These are phyloP conservation scores for Mormyrops boulengeri DNA, from an alignment of 2,797 vertebrate species.

Conservation along the genomic window DNA sequence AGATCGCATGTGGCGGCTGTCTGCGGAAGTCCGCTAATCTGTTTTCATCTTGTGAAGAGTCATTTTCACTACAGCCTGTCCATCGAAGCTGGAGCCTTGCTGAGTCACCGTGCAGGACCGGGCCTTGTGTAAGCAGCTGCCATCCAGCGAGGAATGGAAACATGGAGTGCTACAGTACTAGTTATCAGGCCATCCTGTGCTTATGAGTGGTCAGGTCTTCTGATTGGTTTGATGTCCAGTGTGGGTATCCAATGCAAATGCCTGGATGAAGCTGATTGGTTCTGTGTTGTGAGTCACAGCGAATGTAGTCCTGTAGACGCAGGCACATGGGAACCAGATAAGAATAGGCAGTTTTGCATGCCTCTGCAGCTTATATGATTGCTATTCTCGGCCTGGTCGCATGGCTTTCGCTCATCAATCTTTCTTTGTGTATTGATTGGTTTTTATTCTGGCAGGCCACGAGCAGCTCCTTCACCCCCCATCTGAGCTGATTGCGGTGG, in stretches of 20 bases:
- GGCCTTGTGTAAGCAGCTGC: background rate
- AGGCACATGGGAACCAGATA: background rate
- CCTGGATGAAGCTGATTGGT: background rate
- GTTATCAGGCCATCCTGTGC: background rate
- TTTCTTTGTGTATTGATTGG: slow-evolving; percentile 40
- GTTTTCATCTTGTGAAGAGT: background rate
- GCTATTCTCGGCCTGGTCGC: slow-evolving; percentile 3
- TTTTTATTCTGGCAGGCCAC: slow-evolving; percentile 32
- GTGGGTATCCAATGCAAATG: background rate
- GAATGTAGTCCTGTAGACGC: background rate
- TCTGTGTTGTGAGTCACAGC: background rate
- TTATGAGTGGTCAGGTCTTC: background rate
- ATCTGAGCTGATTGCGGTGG: slow-evolving; percentile 34
- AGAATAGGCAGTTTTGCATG: background rate
- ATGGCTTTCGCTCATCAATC: slow-evolving; percentile 33
- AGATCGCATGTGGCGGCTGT: background rate
- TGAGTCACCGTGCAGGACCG: background rate
- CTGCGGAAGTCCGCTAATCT: background rate
- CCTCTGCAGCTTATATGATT: background rate
- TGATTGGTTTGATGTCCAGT: background rate
- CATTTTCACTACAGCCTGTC: background rate
- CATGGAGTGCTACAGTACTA: background rate
- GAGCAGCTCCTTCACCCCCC: slow-evolving; percentile 21
- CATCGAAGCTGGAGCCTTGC: background rate
- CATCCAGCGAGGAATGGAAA: background rate